These are phyloP conservation scores for Phocides pigmalion DNA, from an alignment of 1,140 invertebrate genomes.

Conservation along the genomic window DNA sequence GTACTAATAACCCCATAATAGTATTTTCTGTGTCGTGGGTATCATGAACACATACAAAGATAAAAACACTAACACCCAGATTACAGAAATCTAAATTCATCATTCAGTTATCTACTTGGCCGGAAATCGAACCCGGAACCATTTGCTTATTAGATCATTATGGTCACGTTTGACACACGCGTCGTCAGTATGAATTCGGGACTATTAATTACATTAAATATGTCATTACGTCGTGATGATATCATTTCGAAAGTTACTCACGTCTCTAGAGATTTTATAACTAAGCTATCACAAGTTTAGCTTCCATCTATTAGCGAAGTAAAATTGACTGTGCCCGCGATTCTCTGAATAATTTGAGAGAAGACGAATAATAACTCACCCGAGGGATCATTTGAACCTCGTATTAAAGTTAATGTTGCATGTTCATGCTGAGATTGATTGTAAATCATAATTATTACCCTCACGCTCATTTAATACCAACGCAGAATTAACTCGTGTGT, in stretches of 20 bases:
- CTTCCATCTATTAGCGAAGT: constrained; percentile 25
- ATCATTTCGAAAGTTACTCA: neutral
- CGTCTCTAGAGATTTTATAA: constrained; percentile 17
- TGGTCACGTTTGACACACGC: no score
- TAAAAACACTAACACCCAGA: no score
- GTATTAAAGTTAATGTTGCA: constrained; percentile 27
- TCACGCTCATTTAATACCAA: neutral
- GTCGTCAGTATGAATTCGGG: no score
- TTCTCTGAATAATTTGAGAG: constrained; percentile 24
- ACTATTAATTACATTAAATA: neutral
- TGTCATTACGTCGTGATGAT: neutral
- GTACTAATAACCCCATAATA: no score
- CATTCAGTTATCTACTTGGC: no score
- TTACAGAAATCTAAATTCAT: no score
- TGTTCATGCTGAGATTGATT: constrained; percentile 18
- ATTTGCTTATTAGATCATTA: no score
- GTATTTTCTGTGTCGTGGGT: no score
- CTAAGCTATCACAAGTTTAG: constrained; percentile 19
- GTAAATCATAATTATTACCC: constrained; percentile 7
- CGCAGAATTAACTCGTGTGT: neutral
- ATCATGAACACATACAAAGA: no score
- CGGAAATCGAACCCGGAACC: no score
- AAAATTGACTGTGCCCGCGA: constrained; percentile 22
- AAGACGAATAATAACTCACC: constrained; percentile 16
- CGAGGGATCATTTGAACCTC: constrained; percentile 25